Base-by-base conservation (phyloP, 2,113 vertebrate genomes). In the Mixornis gularis region DNA sequence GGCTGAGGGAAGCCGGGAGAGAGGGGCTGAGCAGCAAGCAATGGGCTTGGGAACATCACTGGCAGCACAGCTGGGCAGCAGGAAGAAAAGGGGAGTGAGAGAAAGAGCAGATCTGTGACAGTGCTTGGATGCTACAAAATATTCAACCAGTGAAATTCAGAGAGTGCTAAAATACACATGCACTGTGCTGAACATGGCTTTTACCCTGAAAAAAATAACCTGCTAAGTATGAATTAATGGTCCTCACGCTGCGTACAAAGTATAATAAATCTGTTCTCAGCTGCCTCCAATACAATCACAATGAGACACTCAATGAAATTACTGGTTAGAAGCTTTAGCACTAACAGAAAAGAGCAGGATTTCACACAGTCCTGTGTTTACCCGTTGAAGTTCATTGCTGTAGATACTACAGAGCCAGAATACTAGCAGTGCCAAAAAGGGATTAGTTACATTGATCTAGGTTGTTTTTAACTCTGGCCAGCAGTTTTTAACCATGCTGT, bases 361-460 rank as follows among this genome's bases (percentile, higher is more conserved):
- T 82, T 82, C 74, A 69, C 13, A 15, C 17, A 36, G 44, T 13
- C 41, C 55, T 60, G 6, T 68, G 36, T 36, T 68, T 56, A 43
- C 13, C 16, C 0, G 0, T 8, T 77, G 51, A 14, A 83, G 26
- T 38, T 58, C 76, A 29, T 15, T 65, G 20, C 17, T 9, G 12
- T 30, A n/a, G 32, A 29, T 65, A 53, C 13, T 49, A 63, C 18
- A 38, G 14, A 86, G 56, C 22, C 64, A 85, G 41, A 90, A 60
- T 8, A 62, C 24, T n/a, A 56, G 8, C 27, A 53, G 27, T 32
- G 13, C 34, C 36, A 79, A 41, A 87, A 64, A 32, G 20, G 13
- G 16, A 30, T 46, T 63, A 38, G 13, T 15, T 20, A 40, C 4
- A 56, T 27, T 34, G 30, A 60, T 13, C 21, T 51, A 68, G 12